Evolutionary conservation across 2,888 invertebrate genomes (phyloP).

Genomic region (Zhuqinia jingwanae): DNA sequence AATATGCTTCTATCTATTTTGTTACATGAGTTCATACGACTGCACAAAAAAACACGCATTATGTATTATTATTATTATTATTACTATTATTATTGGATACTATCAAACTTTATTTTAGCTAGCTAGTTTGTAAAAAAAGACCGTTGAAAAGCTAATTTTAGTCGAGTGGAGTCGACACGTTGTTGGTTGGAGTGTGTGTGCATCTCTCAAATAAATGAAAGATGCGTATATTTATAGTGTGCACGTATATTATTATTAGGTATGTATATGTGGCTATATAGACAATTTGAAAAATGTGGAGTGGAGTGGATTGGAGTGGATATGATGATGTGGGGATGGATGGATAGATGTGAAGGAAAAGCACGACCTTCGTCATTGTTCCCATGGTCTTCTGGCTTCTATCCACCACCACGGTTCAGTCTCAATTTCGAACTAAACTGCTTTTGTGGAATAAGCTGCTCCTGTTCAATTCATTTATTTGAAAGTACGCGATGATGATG

Average conservation of each 20-base stretch:
- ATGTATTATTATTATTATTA: not conserved
- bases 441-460: too few species aligned
- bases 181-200: constrained; percentile 10
- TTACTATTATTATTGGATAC: not conserved
- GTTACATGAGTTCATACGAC: not conserved
- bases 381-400: constrained; percentile 69
- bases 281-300: too few species aligned
- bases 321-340: not conserved
- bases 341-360: constrained; percentile 37
- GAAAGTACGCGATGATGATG: too few species aligned
- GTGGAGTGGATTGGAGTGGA: not conserved
- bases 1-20: constrained; percentile 17
- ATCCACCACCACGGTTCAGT: constrained; percentile 67
- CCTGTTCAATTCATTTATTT: too few species aligned
- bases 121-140: constrained; percentile 38
- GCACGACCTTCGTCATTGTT: constrained; percentile 69
- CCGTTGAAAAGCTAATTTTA: constrained; percentile 69
- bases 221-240: too few species aligned
- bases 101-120: too few species aligned
- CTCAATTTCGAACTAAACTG: constrained; percentile 55
- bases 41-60: not conserved
- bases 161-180: too few species aligned
- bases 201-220: constrained; percentile 52
- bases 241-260: too few species aligned
- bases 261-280: not conserved